Evolutionary conservation across 1,140 invertebrate genomes (phyloP), one percentile per base, ranked within the genome.

Genomic region (Drosophila virilis): DNA sequence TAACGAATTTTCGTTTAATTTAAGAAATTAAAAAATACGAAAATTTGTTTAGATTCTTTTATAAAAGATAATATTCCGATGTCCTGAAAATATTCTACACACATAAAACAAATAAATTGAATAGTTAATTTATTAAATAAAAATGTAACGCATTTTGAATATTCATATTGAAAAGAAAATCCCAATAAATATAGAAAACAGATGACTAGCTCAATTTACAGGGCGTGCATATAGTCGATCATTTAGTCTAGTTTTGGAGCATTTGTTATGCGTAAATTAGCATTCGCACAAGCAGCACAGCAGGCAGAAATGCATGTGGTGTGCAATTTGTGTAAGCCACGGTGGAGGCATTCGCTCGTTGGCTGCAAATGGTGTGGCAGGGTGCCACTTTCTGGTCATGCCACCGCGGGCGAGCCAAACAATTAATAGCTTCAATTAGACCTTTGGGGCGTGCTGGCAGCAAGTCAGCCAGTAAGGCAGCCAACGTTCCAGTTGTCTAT

Each of bases 361-460:
- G 17, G 46, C 35, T 17, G 17, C 15, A 42, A 28, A 28, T 55
- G 51, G 50, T 65, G 57, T 58, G 57, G 57, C 71, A 58, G 38
- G 55, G 66, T 70, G 72, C 55, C 71, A 61, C 48, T 74, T 57
- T 54, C 37, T 68, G 58, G 58, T 15, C 58, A 73, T 74, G 64
- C 73, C 69, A 65, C 74, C 67, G 65, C 77, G 60, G 71, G 80
- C 77, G 45, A 69, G 71, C 62, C 75, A 71, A 79, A 89, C 84
- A 89, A 89, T 89, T 89, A 89, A 89, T 89, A 89, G 84, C 84
- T 67, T 89, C 84, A 89, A 89, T 89, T 89, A 89, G 84, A 89
- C 84, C 84, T 89, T 78, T 68, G 80, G 77, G 80, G 77, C 84
- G 67, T 69, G 68, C 60, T 77, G 32, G 40, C 60, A 67, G 46